Evolutionary conservation across 2,888 invertebrate species (phyloP), one percentile per base, ranked within the genome.

Genomic region (Boloria euphrosyne): DNA sequence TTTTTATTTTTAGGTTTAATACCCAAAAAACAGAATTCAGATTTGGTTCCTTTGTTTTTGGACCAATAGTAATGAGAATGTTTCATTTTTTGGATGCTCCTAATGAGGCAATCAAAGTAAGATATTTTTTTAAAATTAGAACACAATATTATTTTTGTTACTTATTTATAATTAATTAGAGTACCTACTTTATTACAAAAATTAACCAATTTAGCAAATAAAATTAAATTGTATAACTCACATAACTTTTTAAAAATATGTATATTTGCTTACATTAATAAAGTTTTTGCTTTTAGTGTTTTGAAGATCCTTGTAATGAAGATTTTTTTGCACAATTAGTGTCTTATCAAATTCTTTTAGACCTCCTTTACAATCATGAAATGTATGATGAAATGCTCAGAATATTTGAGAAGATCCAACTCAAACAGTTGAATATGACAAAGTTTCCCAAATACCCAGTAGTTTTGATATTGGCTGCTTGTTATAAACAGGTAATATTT

Each of bases 11-110:
- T 76, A 96, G 96, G 78, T 97, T 95, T 77, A 94, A 95, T 77
- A 81, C 89, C 17, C 96, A 96, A 80, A 95, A 94, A 70, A 93
- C 93, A 70, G 94, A 95, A 72, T 82, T 95, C 65, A 87, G 96
- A 68, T 97, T 97, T 93, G 96, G 96, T n/a, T 95, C 93, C 73
- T 97, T 94, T 83, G 81, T 95, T 5, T 97, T 97, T 93, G 97
- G 97, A 0, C 96, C 97, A 4, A 95, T 97, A 14, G 93, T 96
- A 0, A 96, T 97, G 96, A 93, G 97, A 76, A 93, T 96, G 92
- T 95, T 95, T 67, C 92, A 97, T 81, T 89, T 93, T 75, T 84
- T 96, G 47, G 94, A 96, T 80, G 94, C 95, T 76, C 94, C 95
- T 1, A 93, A 94, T 51, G 84, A 94, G 70, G 97, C 97, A 13